A percentile compares a stretch with the other conserved stretches of the same genome.
phyloP scores from a whole-genome alignment of 1,140 invertebrate genomes.

The Drosophila prosaltans region DNA sequence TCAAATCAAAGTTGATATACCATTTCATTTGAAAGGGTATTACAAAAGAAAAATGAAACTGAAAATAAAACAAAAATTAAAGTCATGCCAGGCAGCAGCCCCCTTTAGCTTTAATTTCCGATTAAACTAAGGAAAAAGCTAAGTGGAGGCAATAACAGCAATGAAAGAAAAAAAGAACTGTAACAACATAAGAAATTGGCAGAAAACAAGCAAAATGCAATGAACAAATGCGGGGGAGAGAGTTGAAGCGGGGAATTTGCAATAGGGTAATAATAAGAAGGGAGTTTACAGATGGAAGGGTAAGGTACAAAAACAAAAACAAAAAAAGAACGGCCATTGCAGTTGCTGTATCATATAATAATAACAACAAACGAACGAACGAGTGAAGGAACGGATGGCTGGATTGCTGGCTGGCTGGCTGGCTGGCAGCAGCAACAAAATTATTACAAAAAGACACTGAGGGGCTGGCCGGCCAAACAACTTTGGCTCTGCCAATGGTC shows the following conservation, averaged over 20 bases:
- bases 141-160: conserved; percentile 48
- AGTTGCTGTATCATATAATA: conserved; percentile 79
- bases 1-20: not conserved
- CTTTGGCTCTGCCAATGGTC: conserved; percentile 57
- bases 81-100: conserved; percentile 66
- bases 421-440: conserved; percentile 52
- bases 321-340: conserved; percentile 64
- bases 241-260: conserved; percentile 30
- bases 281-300: not conserved
- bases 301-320: not conserved
- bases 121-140: conserved; percentile 66
- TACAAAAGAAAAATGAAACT: conserved; percentile 33
- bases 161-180: conserved; percentile 32
- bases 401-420: conserved; percentile 18
- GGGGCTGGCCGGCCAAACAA: conserved; percentile 51
- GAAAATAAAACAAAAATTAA: conserved; percentile 74
- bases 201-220: conserved; percentile 69
- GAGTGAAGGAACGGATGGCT: conserved; percentile 12
- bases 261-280: conserved; percentile 1
- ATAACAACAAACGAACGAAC: conserved; percentile 64
- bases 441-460: conserved; percentile 68
- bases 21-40: not conserved
- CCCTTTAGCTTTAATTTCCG: conserved; percentile 79
- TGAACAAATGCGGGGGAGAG: conserved; percentile 50
- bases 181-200: conserved; percentile 36